Conservation (phyloP, 1,140 invertebrate genomes). For the Caenorhabditis tropicalis region DNA sequence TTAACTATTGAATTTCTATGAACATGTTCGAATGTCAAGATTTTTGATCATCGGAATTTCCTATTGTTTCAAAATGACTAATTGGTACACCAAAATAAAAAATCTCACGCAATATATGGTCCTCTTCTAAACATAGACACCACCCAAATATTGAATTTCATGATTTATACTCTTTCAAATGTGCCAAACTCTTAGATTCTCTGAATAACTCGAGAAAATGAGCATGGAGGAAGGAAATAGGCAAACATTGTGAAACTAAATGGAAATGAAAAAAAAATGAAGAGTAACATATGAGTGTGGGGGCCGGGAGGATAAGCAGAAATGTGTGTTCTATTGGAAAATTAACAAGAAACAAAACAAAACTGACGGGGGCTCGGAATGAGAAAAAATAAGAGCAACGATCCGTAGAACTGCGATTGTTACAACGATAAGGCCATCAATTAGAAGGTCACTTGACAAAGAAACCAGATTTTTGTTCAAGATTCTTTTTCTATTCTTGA, state of each 20-base stretch:
- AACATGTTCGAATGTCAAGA: too few species aligned
- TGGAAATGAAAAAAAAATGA: background rate
- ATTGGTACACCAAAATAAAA: background rate
- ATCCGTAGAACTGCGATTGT: conserved; percentile 27
- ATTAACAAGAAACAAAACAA: background rate
- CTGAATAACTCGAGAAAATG: background rate
- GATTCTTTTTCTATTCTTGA: background rate
- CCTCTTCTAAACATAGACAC: background rate
- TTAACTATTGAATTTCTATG: too few species aligned
- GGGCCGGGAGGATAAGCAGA: background rate
- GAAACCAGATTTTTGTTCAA: background rate
- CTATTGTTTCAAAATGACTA: background rate
- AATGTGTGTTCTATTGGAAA: background rate
- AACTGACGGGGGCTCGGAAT: background rate
- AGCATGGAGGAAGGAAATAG: background rate
- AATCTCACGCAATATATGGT: background rate
- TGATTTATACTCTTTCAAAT: background rate
- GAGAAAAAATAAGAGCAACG: background rate
- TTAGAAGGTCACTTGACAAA: conserved; percentile 22
- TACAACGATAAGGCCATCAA: conserved; percentile 36
- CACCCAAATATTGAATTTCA: conserved; percentile 5
- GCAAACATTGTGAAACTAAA: background rate
- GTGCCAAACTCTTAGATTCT: background rate
- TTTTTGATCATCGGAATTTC: background rate
- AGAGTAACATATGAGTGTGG: background rate